These are phyloP conservation scores for Dryas iulia DNA, from an alignment of 1,140 invertebrate species.

Conservation along the genomic window DNA sequence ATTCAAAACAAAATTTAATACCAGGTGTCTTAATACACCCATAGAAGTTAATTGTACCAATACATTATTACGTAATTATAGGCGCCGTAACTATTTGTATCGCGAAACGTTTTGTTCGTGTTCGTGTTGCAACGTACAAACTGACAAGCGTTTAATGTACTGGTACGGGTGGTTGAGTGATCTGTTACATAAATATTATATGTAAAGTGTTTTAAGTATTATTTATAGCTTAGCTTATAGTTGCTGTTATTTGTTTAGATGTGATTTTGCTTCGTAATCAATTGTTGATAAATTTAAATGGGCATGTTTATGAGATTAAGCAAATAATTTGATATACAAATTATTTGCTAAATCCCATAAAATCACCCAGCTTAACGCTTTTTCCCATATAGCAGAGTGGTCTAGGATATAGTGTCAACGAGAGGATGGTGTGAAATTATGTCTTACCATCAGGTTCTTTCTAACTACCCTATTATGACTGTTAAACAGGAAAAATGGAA, in stretches of 20 bases:
- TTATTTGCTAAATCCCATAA: too few relatives aligned
- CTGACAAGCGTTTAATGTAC: neutral
- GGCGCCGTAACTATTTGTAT: neutral
- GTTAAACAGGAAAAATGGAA: too few relatives aligned
- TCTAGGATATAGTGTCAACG: too few relatives aligned
- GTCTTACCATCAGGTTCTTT: too few relatives aligned
- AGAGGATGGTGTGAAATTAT: too few relatives aligned
- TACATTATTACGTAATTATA: constrained; percentile 2
- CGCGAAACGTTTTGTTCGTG: neutral
- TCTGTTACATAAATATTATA: neutral
- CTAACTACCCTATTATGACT: too few relatives aligned
- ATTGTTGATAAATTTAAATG: too few relatives aligned
- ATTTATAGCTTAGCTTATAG: neutral
- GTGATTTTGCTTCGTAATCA: too few relatives aligned
- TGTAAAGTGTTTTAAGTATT: neutral
- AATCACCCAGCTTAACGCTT: too few relatives aligned
- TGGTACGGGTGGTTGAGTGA: neutral
- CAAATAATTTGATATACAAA: too few relatives aligned
- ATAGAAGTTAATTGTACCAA: neutral
- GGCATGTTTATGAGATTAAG: too few relatives aligned
- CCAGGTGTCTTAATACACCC: neutral
- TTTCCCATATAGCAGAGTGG: too few relatives aligned
- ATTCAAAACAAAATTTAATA: neutral
- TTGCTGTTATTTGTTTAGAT: neutral
- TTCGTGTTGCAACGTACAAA: neutral